Evolutionary conservation across 2,113 vertebrate species (phyloP).

Genomic region (Budorcas taxicolor): DNA sequence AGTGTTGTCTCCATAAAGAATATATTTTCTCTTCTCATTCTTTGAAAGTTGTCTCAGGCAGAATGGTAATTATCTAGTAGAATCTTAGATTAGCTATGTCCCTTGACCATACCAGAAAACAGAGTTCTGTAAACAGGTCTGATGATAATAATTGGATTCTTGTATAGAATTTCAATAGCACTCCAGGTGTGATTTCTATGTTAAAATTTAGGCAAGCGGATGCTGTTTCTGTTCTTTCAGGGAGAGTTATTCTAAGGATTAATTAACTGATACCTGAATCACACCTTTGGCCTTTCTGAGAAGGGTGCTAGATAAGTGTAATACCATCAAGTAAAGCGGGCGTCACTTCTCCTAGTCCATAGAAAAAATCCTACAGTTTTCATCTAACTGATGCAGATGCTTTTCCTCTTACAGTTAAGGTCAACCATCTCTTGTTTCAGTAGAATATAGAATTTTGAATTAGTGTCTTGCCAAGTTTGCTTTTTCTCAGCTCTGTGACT

Average conservation of each 20-base stretch:
- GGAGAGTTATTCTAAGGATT: slow-evolving; percentile 40
- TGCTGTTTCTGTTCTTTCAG: slow-evolving; percentile 13
- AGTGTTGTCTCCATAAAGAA: neutral
- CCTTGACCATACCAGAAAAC: slow-evolving; percentile 22
- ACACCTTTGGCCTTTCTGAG: neutral
- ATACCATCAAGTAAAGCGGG: neutral
- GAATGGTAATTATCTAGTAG: slow-evolving; percentile 39
- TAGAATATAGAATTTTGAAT: neutral
- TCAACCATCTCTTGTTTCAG: neutral
- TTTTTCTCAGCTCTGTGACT: neutral
- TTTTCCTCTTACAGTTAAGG: neutral
- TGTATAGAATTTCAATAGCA: slow-evolving; percentile 35
- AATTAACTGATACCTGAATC: slow-evolving; percentile 48
- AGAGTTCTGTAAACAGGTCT: slow-evolving; percentile 31
- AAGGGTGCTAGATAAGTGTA: neutral
- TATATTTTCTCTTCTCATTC: neutral
- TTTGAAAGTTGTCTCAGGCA: slow-evolving; percentile 27
- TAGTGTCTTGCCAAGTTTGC: neutral
- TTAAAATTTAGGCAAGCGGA: neutral
- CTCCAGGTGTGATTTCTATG: neutral
- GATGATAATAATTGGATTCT: slow-evolving; percentile 29
- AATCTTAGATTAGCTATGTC: slow-evolving; percentile 33
- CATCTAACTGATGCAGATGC: neutral
- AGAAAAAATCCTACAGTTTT: neutral
- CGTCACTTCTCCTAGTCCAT: neutral